A percentile compares a stretch with the other conserved stretches of the same genome.
These are phyloP conservation scores for Cisticola juncidis DNA, from an alignment of 2,113 vertebrate species.

Conservation along the genomic window DNA sequence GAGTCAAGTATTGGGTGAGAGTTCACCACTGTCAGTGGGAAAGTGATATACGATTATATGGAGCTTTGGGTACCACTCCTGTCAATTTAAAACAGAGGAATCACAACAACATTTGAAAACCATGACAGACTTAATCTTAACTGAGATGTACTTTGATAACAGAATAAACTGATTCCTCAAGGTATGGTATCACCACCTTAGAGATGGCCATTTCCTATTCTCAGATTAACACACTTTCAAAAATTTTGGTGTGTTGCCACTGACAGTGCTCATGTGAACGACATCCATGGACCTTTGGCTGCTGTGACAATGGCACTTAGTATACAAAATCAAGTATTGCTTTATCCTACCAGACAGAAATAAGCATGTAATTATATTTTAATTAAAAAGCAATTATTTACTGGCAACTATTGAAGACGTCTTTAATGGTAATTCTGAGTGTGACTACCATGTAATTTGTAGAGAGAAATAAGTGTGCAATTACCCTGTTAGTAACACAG, in stretches of 20 bases:
- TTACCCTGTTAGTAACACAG: conserved; percentile 78
- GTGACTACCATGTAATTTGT: conserved; percentile 75
- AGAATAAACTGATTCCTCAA: conserved; percentile 24
- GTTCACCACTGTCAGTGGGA: background rate
- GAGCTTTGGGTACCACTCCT: background rate
- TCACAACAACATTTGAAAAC: background rate
- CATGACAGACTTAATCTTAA: background rate
- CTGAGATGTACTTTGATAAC: background rate
- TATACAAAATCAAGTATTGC: conserved; percentile 50
- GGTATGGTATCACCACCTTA: background rate
- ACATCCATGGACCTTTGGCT: conserved; percentile 12
- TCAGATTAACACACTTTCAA: conserved; percentile 25
- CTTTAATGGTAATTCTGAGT: conserved; percentile 74
- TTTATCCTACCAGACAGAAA: conserved; percentile 66
- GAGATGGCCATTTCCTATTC: background rate
- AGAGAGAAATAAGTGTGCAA: conserved; percentile 74
- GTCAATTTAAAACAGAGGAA: background rate
- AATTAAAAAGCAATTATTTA: conserved; percentile 77
- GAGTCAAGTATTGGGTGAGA: background rate
- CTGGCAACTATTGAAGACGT: conserved; percentile 66
- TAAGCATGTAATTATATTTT: conserved; percentile 74
- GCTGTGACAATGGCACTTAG: conserved; percentile 26
- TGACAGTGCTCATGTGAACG: background rate
- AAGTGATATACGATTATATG: background rate
- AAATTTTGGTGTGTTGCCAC: conserved; percentile 10